These are phyloP conservation scores for Tamias sibiricus DNA, from an alignment of 2,113 vertebrate genomes.

Conservation along the genomic window DNA sequence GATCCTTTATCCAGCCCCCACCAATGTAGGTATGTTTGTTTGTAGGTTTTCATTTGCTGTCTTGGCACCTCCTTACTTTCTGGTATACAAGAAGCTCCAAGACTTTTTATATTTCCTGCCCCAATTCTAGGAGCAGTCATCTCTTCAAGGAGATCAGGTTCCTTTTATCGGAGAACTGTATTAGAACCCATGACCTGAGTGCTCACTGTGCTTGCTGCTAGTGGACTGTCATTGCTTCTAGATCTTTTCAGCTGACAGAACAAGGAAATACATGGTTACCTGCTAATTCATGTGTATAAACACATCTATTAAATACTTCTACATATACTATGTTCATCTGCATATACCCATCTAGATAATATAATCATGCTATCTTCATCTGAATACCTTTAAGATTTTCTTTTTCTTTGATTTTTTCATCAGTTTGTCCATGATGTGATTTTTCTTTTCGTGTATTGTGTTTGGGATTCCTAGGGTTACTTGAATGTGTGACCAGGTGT, in stretches of 20 bases:
- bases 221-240: neutral
- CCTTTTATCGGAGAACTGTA: neutral
- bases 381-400: neutral
- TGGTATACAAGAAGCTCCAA: neutral
- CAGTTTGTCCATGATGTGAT: neutral
- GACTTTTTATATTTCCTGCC: neutral
- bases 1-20: neutral
- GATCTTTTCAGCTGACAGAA: neutral
- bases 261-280: neutral
- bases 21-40: neutral
- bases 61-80: neutral
- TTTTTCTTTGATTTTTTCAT: slow-evolving; percentile 34
- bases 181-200: neutral
- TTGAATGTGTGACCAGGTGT: neutral
- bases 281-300: neutral
- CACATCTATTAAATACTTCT: neutral
- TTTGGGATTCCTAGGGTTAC: neutral
- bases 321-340: neutral
- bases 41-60: neutral
- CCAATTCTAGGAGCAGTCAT: neutral
- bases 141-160: neutral
- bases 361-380: neutral
- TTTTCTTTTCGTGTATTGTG: neutral
- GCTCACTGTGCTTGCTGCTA: neutral
- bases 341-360: neutral